Conservation (phyloP, 2,888 invertebrate genomes). For the Matsumyia berberina region DNA sequence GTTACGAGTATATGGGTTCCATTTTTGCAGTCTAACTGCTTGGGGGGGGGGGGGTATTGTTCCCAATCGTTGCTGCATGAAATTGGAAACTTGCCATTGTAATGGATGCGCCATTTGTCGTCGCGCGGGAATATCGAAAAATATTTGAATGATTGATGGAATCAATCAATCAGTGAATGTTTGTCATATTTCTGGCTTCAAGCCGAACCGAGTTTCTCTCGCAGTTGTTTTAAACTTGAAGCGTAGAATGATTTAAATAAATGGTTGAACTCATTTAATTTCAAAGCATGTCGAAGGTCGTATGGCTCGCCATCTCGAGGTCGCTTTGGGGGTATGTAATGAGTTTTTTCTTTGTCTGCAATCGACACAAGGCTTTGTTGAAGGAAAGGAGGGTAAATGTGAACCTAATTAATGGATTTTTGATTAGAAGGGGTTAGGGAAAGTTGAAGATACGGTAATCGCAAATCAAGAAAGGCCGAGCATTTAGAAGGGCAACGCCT, state of each 20-base stretch:
- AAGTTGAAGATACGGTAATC: no score
- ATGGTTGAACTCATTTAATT: not conserved
- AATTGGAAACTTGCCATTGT: slow-evolving; percentile 13
- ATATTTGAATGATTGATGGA: slow-evolving; percentile 15
- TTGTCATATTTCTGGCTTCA: slow-evolving; percentile 1
- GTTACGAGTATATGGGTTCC: not conserved
- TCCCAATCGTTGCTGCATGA: slow-evolving; percentile 6
- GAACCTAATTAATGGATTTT: no score
- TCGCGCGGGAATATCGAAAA: slow-evolving; percentile 6
- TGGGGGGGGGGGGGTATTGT: no score
- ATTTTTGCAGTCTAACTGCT: not conserved
- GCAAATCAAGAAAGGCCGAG: no score
- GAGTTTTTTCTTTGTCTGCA: no score
- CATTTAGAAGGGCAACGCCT: no score
- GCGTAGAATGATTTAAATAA: slow-evolving; percentile 3
- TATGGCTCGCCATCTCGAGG: not conserved
- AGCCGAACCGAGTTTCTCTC: no score
- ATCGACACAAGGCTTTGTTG: no score
- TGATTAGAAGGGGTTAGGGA: no score
- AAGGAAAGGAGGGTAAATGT: no score
- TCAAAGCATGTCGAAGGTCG: not conserved
- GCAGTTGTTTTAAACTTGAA: no score
- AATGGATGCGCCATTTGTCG: not conserved
- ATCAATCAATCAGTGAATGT: slow-evolving; percentile 30
- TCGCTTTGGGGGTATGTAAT: no score